Conservation (phyloP, 2,797 vertebrate genomes). For the Bradypodion ventrale region DNA sequence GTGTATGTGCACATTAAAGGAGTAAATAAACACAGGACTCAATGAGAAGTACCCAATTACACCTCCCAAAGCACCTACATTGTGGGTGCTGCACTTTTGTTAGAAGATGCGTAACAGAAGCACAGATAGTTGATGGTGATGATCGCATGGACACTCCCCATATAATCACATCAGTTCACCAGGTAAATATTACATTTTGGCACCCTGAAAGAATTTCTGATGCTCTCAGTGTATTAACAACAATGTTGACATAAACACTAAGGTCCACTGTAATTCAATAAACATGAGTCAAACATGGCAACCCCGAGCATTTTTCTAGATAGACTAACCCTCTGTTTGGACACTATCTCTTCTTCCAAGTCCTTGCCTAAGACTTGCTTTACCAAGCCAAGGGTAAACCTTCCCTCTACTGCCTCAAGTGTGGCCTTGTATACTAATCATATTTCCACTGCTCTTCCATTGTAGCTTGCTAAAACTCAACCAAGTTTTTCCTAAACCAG, state of each 20-base stretch:
- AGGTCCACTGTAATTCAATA: neutral
- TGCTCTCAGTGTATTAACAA: neutral
- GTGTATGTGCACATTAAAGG: too few species aligned
- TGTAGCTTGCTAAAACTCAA: too few species aligned
- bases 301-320: neutral
- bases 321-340: too few species aligned
- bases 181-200: neutral
- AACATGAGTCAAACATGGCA: neutral
- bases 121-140: neutral
- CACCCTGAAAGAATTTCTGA: neutral
- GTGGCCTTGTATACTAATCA: too few species aligned
- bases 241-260: neutral
- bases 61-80: neutral
- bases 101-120: neutral
- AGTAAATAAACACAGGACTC: too few species aligned
- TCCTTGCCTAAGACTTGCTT: too few species aligned
- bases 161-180: neutral
- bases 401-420: too few species aligned
- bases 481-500: too few species aligned
- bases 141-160: neutral
- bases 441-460: too few species aligned
- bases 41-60: too few species aligned
- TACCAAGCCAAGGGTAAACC: too few species aligned
- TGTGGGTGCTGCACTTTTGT: neutral
- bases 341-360: too few species aligned